These are phyloP conservation scores for Hyposoter dolosus DNA, from an alignment of 2,888 invertebrate genomes.

Conservation along the genomic window DNA sequence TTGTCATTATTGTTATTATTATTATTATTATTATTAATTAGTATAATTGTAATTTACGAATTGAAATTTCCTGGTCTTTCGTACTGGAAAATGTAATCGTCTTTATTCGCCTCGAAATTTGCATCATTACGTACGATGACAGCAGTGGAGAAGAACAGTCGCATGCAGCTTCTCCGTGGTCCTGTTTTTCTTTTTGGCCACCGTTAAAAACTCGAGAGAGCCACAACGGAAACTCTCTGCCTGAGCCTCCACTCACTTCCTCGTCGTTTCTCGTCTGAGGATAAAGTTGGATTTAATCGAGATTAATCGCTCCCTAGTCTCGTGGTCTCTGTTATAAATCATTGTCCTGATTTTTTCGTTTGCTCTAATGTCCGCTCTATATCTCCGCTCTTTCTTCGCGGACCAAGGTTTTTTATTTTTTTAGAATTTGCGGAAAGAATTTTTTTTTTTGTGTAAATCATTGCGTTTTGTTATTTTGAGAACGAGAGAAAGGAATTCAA, in stretches of 20 bases:
- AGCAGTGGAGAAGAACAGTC: slow-evolving; percentile 24
- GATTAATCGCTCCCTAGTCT: slow-evolving; percentile 63
- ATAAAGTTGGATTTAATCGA: slow-evolving; percentile 68
- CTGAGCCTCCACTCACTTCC: slow-evolving; percentile 34
- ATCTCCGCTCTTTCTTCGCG: slow-evolving; percentile 35
- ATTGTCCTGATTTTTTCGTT: slow-evolving; percentile 59
- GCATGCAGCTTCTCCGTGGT: slow-evolving; percentile 11
- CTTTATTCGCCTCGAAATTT: slow-evolving; percentile 26
- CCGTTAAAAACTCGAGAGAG: slow-evolving; percentile 50
- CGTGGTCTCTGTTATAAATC: slow-evolving; percentile 58
- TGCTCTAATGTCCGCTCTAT: slow-evolving; percentile 41
- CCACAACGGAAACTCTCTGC: slow-evolving; percentile 42
- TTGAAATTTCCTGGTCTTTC: background rate
- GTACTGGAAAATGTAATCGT: background rate
- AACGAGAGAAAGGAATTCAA: background rate
- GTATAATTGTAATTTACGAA: background rate
- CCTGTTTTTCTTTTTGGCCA: slow-evolving; percentile 30
- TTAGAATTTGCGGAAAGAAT: background rate
- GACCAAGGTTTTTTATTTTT: background rate
- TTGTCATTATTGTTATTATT: background rate
- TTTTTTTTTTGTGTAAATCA: background rate
- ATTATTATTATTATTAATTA: background rate
- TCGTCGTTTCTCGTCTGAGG: slow-evolving; percentile 49
- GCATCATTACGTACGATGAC: slow-evolving; percentile 33
- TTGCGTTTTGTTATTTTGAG: background rate